These are phyloP conservation scores for Bergia sp. DNA, from an alignment of 92 coral and sea anemone genomes.

Conservation along the genomic window DNA sequence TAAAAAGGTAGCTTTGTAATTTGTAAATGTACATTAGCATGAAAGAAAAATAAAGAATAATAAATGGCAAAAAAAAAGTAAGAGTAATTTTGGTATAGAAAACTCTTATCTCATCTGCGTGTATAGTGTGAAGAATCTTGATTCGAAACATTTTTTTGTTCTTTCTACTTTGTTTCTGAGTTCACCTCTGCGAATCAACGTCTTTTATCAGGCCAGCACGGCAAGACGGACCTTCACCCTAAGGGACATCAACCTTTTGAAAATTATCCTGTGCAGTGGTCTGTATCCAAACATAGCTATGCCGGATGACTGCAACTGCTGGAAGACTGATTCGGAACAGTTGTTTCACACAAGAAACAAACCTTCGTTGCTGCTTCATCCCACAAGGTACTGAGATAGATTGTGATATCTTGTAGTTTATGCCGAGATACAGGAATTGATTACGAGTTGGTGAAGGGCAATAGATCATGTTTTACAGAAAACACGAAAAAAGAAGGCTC, in stretches of 20 bases:
- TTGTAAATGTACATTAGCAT: no score
- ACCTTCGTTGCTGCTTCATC: constrained; percentile 84
- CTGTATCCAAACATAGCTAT: constrained; percentile 93
- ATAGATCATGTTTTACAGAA: no score
- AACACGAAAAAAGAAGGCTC: no score
- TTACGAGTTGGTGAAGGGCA: no score
- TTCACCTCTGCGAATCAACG: background rate
- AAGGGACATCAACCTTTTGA: constrained; percentile 88
- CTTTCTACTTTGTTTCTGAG: background rate
- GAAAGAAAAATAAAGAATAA: no score
- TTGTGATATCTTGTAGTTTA: no score
- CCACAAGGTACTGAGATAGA: constrained; percentile 45
- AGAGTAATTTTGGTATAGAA: no score
- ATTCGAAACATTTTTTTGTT: background rate
- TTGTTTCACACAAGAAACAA: constrained; percentile 86
- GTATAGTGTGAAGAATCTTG: no score
- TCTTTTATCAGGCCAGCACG: constrained; percentile 52
- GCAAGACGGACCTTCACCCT: constrained; percentile 85
- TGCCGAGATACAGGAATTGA: no score
- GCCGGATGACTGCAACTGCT: constrained; percentile 84
- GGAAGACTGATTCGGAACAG: constrained; percentile 94
- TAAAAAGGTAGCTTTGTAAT: no score
- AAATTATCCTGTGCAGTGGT: constrained; percentile 92
- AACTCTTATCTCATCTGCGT: no score
- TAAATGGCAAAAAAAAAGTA: no score